Evolutionary conservation across 2,888 invertebrate genomes (phyloP).

Genomic region (Sabatieria punctata): DNA sequence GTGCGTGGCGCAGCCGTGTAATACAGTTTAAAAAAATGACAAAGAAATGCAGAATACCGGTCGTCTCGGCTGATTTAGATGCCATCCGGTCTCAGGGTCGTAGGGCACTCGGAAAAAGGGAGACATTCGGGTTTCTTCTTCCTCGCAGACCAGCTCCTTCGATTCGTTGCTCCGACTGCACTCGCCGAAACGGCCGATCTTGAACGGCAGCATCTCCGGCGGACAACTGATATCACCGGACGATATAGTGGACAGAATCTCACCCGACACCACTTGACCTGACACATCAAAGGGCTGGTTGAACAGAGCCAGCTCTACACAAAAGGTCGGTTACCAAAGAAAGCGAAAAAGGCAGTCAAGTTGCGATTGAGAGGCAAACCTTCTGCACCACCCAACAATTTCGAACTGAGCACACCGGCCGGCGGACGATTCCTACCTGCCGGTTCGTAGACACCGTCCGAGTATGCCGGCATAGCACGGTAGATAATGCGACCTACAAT

Average conservation of each 20-base stretch:
- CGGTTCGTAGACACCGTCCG: conserved; percentile 43
- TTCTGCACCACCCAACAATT: conserved; percentile 35
- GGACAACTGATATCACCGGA: conserved; percentile 43
- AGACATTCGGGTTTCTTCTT: conserved; percentile 30
- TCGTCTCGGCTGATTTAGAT: conserved; percentile 45
- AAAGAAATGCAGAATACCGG: conserved; percentile 35
- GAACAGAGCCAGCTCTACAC: neutral
- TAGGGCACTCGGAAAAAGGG: conserved; percentile 43
- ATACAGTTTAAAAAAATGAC: too few relatives aligned
- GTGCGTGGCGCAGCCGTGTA: too few relatives aligned
- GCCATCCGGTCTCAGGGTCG: conserved; percentile 41
- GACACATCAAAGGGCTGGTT: conserved; percentile 2
- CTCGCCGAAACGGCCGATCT: conserved; percentile 27
- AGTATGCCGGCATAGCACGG: conserved; percentile 41
- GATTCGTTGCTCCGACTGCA: neutral
- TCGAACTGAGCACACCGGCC: conserved; percentile 40
- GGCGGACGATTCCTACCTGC: conserved; percentile 40
- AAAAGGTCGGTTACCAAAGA: conserved; percentile 39
- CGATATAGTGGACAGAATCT: conserved; percentile 46
- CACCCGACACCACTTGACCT: conserved; percentile 48
- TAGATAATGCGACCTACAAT: conserved; percentile 39
- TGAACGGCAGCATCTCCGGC: conserved; percentile 33
- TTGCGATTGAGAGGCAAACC: conserved; percentile 37
- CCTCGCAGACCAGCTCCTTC: neutral
- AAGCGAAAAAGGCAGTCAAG: conserved; percentile 44